Evolutionary conservation across 2,888 invertebrate species (phyloP).

Genomic region (Rotaria macrura): DNA sequence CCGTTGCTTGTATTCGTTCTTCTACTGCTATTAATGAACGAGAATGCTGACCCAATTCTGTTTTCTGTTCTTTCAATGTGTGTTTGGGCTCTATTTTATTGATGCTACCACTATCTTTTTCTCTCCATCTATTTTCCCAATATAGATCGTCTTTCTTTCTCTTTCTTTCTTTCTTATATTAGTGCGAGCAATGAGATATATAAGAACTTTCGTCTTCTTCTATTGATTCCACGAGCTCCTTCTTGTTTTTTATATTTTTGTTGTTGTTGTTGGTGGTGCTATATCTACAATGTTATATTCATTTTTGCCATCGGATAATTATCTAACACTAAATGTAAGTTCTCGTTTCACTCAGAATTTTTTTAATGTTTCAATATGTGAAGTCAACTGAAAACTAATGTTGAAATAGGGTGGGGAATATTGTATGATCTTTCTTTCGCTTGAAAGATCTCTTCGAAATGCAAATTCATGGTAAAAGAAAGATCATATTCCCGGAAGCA

Average conservation of each 20-base stretch:
- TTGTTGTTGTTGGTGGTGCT: not conserved
- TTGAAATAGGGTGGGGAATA: not conserved
- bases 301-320: slow-evolving; percentile 1
- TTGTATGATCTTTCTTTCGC: not conserved
- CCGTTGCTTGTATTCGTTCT: not conserved
- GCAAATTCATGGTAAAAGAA: not conserved
- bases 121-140: not conserved
- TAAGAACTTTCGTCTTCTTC: not conserved
- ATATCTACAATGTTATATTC: slow-evolving; percentile 6
- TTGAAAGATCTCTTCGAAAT: not conserved
- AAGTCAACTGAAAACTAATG: not conserved
- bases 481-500: not conserved
- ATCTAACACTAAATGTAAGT: slow-evolving; percentile 17
- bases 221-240: not conserved
- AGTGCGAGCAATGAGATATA: not conserved
- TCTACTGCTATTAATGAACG: not conserved
- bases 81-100: not conserved
- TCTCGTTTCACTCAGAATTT: not conserved
- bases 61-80: not conserved
- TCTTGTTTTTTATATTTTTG: not conserved
- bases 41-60: not conserved
- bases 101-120: not conserved
- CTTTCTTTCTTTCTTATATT: not conserved
- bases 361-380: not conserved
- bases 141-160: not conserved